Evolutionary conservation across 2,888 invertebrate species (phyloP).

Genomic region (Eilema depressum): DNA sequence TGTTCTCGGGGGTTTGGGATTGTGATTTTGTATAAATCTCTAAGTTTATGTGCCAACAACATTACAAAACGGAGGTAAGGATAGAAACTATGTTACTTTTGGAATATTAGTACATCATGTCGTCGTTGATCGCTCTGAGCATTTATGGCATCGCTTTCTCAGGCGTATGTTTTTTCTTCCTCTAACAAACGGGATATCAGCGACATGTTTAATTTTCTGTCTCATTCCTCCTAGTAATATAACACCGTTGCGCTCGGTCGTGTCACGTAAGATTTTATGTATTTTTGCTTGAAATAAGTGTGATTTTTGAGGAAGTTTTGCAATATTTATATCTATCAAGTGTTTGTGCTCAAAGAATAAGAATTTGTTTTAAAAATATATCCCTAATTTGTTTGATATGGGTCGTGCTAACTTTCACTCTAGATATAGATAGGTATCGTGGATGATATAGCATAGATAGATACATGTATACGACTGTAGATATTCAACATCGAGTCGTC

Average conservation of each 20-base stretch:
- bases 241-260: conserved; percentile 87
- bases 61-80: conserved; percentile 83
- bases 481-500: conserved; percentile 84
- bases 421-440: conserved; percentile 84
- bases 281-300: conserved; percentile 76
- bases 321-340: conserved; percentile 59
- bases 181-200: conserved; percentile 74
- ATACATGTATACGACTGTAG: conserved; percentile 75
- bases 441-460: conserved; percentile 75
- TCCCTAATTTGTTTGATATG: conserved; percentile 67
- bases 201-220: conserved; percentile 76
- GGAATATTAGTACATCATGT: conserved; percentile 62
- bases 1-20: conserved; percentile 86
- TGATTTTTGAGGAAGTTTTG: conserved; percentile 68
- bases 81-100: conserved; percentile 56
- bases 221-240: conserved; percentile 85
- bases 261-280: conserved; percentile 87
- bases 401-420: conserved; percentile 86
- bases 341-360: conserved; percentile 59
- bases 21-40: conserved; percentile 82
- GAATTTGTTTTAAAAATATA: conserved; percentile 57
- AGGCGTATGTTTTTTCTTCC: conserved; percentile 79
- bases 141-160: conserved; percentile 87
- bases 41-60: conserved; percentile 84
- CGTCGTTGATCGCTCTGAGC: conserved; percentile 77